Conservation (phyloP, 2,888 invertebrate species). For the Mycalesis mineus region DNA sequence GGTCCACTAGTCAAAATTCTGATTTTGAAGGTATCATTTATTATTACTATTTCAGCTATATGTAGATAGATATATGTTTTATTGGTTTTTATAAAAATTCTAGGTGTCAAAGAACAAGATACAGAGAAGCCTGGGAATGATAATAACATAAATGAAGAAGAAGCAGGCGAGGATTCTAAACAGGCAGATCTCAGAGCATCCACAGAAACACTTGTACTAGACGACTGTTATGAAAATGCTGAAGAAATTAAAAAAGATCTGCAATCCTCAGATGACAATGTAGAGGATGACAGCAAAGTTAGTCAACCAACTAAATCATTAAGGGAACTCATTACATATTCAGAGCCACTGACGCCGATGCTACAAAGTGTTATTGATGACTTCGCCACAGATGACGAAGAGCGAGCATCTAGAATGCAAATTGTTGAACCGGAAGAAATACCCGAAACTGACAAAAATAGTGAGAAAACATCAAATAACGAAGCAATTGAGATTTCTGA, state of each 20-base stretch:
- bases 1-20: conserved; percentile 42
- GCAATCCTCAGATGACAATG: conserved; percentile 37
- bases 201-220: conserved; percentile 58
- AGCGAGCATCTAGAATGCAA: conserved; percentile 44
- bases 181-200: conserved; percentile 58
- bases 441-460: conserved; percentile 28
- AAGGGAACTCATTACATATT: conserved; percentile 53
- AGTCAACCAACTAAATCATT: conserved; percentile 39
- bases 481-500: conserved; percentile 27
- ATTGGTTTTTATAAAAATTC: conserved; percentile 29
- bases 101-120: conserved; percentile 39
- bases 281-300: conserved; percentile 26
- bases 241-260: conserved; percentile 51
- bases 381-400: conserved; percentile 52
- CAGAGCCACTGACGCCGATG: conserved; percentile 57
- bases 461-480: conserved; percentile 20
- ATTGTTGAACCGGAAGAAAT: conserved; percentile 41
- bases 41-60: background rate
- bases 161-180: conserved; percentile 58
- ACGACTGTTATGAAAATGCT: conserved; percentile 50
- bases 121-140: conserved; percentile 40
- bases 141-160: conserved; percentile 39
- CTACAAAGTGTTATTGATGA: conserved; percentile 57
- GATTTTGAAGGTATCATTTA: conserved; percentile 39
- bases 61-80: background rate